Base-by-base conservation (phyloP, 2,888 invertebrate genomes). In the Yponomeuta cagnagella region DNA sequence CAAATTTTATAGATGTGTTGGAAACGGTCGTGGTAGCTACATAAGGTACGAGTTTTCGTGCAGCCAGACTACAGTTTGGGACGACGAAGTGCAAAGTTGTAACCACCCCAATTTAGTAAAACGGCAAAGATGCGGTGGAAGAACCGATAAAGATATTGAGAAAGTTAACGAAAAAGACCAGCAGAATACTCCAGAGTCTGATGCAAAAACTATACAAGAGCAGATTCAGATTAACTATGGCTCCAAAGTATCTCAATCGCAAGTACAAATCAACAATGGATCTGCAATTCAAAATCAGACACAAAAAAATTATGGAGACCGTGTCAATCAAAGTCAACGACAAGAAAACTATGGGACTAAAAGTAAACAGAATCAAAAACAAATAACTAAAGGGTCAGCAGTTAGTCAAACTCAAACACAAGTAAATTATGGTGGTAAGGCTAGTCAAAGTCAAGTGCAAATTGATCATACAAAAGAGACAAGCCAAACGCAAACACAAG, bases 1-100 rank as follows among this genome's bases (percentile, higher is more conserved):
- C 58, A 96, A 95, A 81, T 97, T 97, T 88, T 96, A 96, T 81
- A 93, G 96, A 77, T 97, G 97, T 83, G 96, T 96, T 12, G 89
- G 90, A 68, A 93, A 94, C 79, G 94, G 93, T 43, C 86, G 92
- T 68, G 94, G 94, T 72, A 93, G 94, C 9, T 96, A 92, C 78
- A 93, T 91, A 70, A 94, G 93, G 84, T 95, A 95, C 78, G 95
- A 96, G 74, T 97, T 96, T 83, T 89, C 93, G 23, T 97, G 97
- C 79, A 95, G 94, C 37, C 93, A 95, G 70, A 94, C 95, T 69
- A 97, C 97, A 4, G 94, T 96, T 69, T 97, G 96, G 96, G 96
- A 97, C 85, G 94, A 95, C 72, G 90, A 93, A 43, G 83, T 93
- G 73, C 93, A 94, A 81, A 94, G 95, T 37, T 97, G 97, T 82